phyloP scores from a whole-genome alignment of 2,888 invertebrate species.

The Phortica okadai region DNA sequence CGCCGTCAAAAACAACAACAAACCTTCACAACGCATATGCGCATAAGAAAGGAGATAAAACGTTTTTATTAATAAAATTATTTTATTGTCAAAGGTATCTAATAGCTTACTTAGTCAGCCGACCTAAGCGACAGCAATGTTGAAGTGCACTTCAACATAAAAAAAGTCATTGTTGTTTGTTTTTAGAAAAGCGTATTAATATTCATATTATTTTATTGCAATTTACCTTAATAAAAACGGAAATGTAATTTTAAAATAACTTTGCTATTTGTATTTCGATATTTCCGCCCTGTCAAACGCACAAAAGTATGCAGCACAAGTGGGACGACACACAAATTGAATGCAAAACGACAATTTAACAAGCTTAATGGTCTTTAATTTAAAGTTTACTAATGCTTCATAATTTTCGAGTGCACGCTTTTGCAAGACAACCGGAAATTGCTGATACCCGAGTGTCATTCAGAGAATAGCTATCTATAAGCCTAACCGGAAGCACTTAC shows the following conservation, averaged over 20 bases:
- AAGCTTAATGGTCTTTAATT: neutral
- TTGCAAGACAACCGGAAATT: slow-evolving; percentile 52
- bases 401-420: neutral
- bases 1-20: neutral
- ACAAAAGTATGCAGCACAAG: neutral
- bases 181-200: neutral
- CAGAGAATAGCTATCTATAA: neutral
- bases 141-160: slow-evolving; percentile 26
- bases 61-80: slow-evolving; percentile 68
- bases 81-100: slow-evolving; percentile 44
- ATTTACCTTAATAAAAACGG: neutral
- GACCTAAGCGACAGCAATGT: slow-evolving; percentile 22
- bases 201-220: too few species aligned
- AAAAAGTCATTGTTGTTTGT: slow-evolving; percentile 3
- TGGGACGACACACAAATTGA: neutral
- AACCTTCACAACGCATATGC: neutral
- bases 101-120: slow-evolving; percentile 18
- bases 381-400: neutral
- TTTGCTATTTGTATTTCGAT: neutral
- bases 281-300: slow-evolving; percentile 3
- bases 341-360: neutral
- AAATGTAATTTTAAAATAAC: neutral
- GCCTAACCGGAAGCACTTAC: slow-evolving; percentile 57
- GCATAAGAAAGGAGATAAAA: slow-evolving; percentile 31
- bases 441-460: slow-evolving; percentile 33